Evolutionary conservation across 1,140 invertebrate species (phyloP), one percentile per base, ranked within the genome.

Genomic region (Cydia pomonella): DNA sequence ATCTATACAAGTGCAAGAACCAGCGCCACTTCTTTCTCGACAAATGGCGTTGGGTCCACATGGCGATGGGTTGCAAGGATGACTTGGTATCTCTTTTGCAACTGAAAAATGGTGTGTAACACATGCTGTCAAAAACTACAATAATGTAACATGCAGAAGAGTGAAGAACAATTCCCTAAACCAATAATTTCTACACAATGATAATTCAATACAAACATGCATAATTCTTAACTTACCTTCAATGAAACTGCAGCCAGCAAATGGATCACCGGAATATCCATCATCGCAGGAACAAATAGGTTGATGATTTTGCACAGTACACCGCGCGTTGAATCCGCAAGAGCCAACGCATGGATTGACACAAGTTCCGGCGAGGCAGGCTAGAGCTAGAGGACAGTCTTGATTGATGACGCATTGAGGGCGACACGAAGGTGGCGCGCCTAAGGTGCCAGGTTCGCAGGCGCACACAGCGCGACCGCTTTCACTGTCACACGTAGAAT

Each of bases 41-140:
- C 97, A 98, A 75, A 97, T 92, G 62, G 96, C 95, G 91, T 97
- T 97, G 44, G 95, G 93, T 75, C 97, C 97, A 87, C 97, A 98
- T 29, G 97, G 97, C 72, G 96, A 96, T 82, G 97, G 97, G 88
- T 96, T 95, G 87, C 97, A 97, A 80, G 96, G 96, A 84, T 96
- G 89, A 81, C 77, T 86, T 75, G 90, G 91, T 82, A 87, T 82
- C 74, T 91, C 87, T 85, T 92, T 92, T 77, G 84, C 79, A 86
- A 82, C 93, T 94, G 92, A 90, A 93, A 93, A 93, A 93, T 79
- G 75, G 63, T 76, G 73, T 79, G 80, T 33, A 82, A 62, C 76
- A 77, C 79, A 83, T 83, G 80, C 80, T 74, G 78, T 74, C 72
- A 79, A 75, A 72, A 79, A 53, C 76, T 69, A 6, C 41, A 53